Evolutionary conservation across 2,113 vertebrate species (phyloP), one percentile per base, ranked within the genome.

Genomic region (Motacilla alba): DNA sequence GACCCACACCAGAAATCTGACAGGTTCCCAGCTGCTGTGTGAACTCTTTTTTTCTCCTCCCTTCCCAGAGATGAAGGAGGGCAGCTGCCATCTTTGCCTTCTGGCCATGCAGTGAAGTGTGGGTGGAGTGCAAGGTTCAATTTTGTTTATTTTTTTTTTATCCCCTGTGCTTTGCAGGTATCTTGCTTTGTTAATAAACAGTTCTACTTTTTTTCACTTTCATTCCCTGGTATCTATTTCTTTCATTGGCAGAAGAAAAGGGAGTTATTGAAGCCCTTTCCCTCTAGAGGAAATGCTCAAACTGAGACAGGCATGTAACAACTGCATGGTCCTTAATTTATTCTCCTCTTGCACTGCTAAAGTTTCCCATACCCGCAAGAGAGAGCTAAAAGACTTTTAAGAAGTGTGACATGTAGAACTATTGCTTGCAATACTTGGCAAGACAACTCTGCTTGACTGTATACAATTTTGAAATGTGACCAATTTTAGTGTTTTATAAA

Each of bases 51-150:
- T 12, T 50, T 16, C 20, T 31, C 13, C 16, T 49, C 4, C 4
- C 13, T 35, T 83, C 20, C 9, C 31, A 43, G 31, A 50, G 15
- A 23, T 1, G 2, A 69, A 49, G 35, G 24, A 30, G 7, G 35
- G 19, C 55, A 70, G 37, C 24, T 0, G 0, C 30, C 30, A n/a
- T 22, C 66, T 82, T 59, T 70, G 66, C 55, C 12, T 18, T 7
- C 21, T 2, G 0, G 26, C 24, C 67, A 1, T 35, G n/a, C 1
- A 0, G 7, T 0, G 0, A 50, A 55, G 19, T 59, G 23, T 1
- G 7, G 3, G 11, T 41, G 19, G 15, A 9, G 4, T 35, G 20
- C 43, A 24, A 20, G 20, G 20, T 20, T 52, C 8, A 24, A 37
- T 9, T 66, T 55, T 24, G 11, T 4, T 59, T 60, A 35, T 35